Evolutionary conservation across 2,888 invertebrate genomes (phyloP).

Genomic region (Pristionchus maxplancki): DNA sequence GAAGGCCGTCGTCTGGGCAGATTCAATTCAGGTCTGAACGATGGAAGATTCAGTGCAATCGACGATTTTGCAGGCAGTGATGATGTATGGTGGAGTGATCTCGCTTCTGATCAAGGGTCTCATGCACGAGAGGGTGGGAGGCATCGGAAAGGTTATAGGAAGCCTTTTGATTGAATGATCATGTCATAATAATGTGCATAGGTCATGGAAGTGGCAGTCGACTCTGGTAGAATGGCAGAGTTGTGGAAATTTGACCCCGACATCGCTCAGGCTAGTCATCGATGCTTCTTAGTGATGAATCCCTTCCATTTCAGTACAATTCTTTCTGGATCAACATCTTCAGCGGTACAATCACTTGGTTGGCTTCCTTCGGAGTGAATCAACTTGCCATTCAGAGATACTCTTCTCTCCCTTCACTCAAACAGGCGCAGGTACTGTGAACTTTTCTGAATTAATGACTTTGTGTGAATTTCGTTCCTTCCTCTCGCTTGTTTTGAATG

Average conservation of each 20-base stretch:
- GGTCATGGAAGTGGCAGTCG: slow-evolving; percentile 62
- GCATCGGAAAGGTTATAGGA: slow-evolving; percentile 57
- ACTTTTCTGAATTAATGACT: neutral
- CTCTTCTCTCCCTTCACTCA: slow-evolving; percentile 65
- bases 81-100: slow-evolving; percentile 71
- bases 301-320: slow-evolving; percentile 67
- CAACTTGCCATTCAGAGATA: slow-evolving; percentile 73
- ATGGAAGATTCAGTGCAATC: no score
- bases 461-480: neutral
- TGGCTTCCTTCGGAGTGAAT: slow-evolving; percentile 72
- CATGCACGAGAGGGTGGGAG: slow-evolving; percentile 67
- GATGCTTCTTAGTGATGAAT: no score
- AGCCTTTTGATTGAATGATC: neutral
- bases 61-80: no score
- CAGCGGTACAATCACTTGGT: slow-evolving; percentile 70
- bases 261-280: slow-evolving; percentile 57
- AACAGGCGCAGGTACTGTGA: slow-evolving; percentile 56
- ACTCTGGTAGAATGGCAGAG: slow-evolving; percentile 65
- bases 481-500: no score
- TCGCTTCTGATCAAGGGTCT: slow-evolving; percentile 67
- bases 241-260: slow-evolving; percentile 61
- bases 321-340: slow-evolving; percentile 71
- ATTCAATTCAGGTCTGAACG: slow-evolving; percentile 62
- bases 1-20: slow-evolving; percentile 72
- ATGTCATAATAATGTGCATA: neutral